Percentiles rank a stretch among this genome's conserved stretches.
These are phyloP conservation scores for Hydropotes inermis DNA, from an alignment of 2,113 vertebrate genomes.

Conservation along the genomic window DNA sequence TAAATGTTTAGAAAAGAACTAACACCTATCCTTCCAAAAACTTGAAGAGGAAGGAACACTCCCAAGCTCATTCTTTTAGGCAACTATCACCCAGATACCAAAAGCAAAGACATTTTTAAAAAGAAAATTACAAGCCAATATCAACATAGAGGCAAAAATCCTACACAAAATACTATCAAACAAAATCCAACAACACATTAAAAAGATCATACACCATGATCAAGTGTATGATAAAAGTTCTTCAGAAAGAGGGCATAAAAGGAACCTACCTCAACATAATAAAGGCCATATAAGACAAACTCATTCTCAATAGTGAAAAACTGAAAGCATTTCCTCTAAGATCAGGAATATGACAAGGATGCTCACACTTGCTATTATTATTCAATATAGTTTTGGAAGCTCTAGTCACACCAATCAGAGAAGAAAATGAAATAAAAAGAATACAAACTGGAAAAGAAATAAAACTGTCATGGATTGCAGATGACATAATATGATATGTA, in stretches of 20 bases:
- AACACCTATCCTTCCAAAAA: neutral
- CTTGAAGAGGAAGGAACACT: neutral
- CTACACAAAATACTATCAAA: neutral
- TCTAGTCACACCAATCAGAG: neutral
- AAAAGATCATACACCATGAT: neutral
- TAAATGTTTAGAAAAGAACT: neutral
- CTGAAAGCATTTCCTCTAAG: neutral
- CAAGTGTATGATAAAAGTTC: neutral
- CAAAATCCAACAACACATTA: neutral
- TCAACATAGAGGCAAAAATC: neutral
- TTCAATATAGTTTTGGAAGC: neutral
- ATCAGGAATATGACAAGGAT: neutral
- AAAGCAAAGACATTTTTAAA: neutral
- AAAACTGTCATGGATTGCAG: neutral
- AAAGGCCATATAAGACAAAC: neutral
- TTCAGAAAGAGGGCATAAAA: neutral
- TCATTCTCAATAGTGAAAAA: neutral
- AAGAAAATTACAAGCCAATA: neutral
- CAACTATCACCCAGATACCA: neutral
- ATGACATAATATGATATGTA: neutral
- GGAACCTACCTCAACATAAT: neutral
- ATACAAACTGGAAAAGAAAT: neutral
- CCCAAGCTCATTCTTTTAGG: neutral
- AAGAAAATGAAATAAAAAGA: neutral
- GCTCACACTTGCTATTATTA: neutral